Evolutionary conservation across 2,888 invertebrate genomes (phyloP).

Genomic region (Xestia xanthographa): DNA sequence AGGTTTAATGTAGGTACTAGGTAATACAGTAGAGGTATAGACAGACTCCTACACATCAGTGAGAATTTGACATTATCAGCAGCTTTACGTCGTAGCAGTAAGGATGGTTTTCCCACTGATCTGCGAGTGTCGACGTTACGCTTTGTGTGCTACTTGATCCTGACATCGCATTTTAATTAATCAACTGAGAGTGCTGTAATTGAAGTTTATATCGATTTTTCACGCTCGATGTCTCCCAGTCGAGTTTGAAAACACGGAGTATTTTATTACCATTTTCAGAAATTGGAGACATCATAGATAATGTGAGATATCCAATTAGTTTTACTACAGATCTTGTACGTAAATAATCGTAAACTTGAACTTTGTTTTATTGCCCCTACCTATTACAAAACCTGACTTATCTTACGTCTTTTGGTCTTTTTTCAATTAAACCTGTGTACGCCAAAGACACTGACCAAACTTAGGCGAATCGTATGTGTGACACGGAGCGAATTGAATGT

Average conservation of each 20-base stretch:
- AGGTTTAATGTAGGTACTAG: background rate
- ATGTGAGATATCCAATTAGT: background rate
- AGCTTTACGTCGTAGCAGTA: background rate
- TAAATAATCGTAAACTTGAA: too few species aligned
- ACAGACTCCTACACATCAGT: too few species aligned
- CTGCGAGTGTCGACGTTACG: slow-evolving; percentile 4
- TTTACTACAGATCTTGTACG: background rate
- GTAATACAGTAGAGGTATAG: background rate
- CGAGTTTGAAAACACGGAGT: background rate
- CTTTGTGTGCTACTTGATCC: slow-evolving; percentile 33
- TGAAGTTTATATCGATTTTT: slow-evolving; percentile 45
- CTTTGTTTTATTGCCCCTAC: background rate
- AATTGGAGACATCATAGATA: background rate
- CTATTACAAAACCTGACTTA: too few species aligned
- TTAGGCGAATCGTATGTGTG: too few species aligned
- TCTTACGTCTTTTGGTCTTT: too few species aligned
- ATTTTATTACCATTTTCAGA: slow-evolving; percentile 1
- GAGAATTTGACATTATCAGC: background rate
- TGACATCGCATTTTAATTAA: slow-evolving; percentile 51
- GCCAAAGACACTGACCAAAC: too few species aligned
- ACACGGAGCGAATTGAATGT: too few species aligned
- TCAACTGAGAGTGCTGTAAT: slow-evolving; percentile 32
- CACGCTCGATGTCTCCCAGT: background rate
- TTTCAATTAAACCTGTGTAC: too few species aligned
- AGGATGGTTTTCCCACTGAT: background rate